Conservation (phyloP, 2,113 vertebrate species). For the Blennius ocellaris region DNA sequence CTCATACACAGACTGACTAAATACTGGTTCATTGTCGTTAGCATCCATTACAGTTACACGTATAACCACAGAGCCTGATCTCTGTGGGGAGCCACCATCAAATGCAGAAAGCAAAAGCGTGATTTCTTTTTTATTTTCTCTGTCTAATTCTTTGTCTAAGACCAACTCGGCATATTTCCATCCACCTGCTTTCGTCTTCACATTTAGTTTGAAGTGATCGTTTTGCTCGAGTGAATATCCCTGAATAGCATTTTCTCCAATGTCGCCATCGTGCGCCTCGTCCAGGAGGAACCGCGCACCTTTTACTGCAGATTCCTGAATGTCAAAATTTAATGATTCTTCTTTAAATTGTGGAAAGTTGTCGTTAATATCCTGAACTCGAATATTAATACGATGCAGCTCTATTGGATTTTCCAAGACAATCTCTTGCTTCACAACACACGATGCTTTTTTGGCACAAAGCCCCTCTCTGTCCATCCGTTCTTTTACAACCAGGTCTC, state of each 20-base stretch:
- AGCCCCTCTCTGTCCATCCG: conserved; percentile 81
- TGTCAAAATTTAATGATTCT: conserved; percentile 62
- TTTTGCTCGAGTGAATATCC: conserved; percentile 74
- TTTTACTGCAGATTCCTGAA: conserved; percentile 61
- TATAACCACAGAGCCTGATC: conserved; percentile 68
- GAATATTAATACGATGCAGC: conserved; percentile 66
- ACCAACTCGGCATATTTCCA: conserved; percentile 72
- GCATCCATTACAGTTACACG: conserved; percentile 74
- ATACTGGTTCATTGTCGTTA: conserved; percentile 73
- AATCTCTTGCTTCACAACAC: conserved; percentile 78
- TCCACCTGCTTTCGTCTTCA: conserved; percentile 57
- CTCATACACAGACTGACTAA: conserved; percentile 52
- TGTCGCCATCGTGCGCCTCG: conserved; percentile 79
- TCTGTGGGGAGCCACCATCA: conserved; percentile 72
- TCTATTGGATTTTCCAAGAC: conserved; percentile 79
- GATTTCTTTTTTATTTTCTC: conserved; percentile 38
- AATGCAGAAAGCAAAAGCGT: conserved; percentile 52
- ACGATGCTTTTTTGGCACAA: conserved; percentile 67
- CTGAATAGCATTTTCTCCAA: conserved; percentile 78
- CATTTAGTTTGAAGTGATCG: conserved; percentile 70
- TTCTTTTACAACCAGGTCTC: conserved; percentile 72
- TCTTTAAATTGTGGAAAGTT: conserved; percentile 69
- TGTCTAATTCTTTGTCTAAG: conserved; percentile 58
- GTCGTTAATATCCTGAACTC: conserved; percentile 83
- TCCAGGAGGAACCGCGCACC: conserved; percentile 73